These are phyloP conservation scores for Hirtodrosophila duncani DNA, from an alignment of 2,888 invertebrate genomes.

Conservation along the genomic window DNA sequence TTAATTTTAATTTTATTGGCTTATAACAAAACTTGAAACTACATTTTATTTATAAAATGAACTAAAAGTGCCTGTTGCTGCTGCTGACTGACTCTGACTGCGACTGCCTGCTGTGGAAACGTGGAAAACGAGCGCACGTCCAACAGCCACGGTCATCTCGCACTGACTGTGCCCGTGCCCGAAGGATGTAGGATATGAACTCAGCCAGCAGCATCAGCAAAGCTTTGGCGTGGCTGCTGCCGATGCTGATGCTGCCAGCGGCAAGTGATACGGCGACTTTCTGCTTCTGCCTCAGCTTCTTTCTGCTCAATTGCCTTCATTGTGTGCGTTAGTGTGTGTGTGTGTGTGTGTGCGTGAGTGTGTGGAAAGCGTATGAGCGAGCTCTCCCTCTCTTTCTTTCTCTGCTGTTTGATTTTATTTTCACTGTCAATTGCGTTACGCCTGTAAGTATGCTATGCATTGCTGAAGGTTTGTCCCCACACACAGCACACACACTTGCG, in stretches of 20 bases:
- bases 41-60: constrained; percentile 22
- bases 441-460: constrained; percentile 51
- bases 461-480: not conserved
- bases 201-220: constrained; percentile 17
- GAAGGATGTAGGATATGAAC: constrained; percentile 51
- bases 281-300: too few relatives aligned
- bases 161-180: constrained; percentile 72
- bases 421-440: constrained; percentile 54
- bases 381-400: too few relatives aligned
- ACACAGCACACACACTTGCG: not conserved
- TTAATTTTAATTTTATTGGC: constrained; percentile 7
- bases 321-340: constrained; percentile 32
- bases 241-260: constrained; percentile 56
- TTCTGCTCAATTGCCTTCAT: constrained; percentile 71
- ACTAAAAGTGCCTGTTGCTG: constrained; percentile 30
- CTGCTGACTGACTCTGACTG: too few relatives aligned
- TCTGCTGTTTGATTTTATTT: constrained; percentile 51
- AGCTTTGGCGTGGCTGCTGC: constrained; percentile 20
- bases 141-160: constrained; percentile 79
- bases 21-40: constrained; percentile 37
- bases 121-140: constrained; percentile 74
- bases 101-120: constrained; percentile 51
- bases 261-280: too few relatives aligned
- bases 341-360: constrained; percentile 3
- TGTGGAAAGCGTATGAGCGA: too few relatives aligned